These are phyloP conservation scores for Hypanus sabinus DNA, from an alignment of 2,113 vertebrate species.

Conservation along the genomic window DNA sequence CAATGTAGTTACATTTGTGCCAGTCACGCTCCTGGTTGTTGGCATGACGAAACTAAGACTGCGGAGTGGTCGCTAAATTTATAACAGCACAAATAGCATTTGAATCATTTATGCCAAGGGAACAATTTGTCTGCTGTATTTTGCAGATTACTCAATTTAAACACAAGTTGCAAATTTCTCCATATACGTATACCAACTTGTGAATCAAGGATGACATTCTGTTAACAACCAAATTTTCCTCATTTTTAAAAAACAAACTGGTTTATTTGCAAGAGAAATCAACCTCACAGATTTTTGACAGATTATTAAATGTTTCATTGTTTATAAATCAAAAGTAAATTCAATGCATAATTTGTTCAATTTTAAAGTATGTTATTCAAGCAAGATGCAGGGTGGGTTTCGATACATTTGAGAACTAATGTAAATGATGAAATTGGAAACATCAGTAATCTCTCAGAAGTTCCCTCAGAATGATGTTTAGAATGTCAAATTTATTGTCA, in stretches of 20 bases:
- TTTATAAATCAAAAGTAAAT: neutral
- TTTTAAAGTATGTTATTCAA: neutral
- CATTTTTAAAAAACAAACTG: neutral
- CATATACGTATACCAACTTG: slow-evolving; percentile 5
- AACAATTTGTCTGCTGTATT: neutral
- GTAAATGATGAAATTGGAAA: neutral
- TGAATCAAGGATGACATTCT: neutral
- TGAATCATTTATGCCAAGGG: slow-evolving; percentile 23
- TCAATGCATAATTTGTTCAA: neutral
- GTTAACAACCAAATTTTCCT: neutral
- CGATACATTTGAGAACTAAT: neutral
- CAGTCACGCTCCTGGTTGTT: neutral
- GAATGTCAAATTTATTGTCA: too few relatives aligned
- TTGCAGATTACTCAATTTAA: neutral
- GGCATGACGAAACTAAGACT: neutral
- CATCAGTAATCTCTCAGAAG: neutral
- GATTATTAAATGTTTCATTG: neutral
- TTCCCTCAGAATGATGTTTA: neutral
- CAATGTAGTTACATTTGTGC: neutral
- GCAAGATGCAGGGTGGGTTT: neutral
- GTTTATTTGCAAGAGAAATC: neutral
- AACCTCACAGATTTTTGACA: neutral
- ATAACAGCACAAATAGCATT: slow-evolving; percentile 18
- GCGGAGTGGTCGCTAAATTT: neutral
- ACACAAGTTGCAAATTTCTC: neutral